Evolutionary conservation across 2,797 vertebrate genomes (phyloP).

Genomic region (Gymnoscopelus microlampas): DNA sequence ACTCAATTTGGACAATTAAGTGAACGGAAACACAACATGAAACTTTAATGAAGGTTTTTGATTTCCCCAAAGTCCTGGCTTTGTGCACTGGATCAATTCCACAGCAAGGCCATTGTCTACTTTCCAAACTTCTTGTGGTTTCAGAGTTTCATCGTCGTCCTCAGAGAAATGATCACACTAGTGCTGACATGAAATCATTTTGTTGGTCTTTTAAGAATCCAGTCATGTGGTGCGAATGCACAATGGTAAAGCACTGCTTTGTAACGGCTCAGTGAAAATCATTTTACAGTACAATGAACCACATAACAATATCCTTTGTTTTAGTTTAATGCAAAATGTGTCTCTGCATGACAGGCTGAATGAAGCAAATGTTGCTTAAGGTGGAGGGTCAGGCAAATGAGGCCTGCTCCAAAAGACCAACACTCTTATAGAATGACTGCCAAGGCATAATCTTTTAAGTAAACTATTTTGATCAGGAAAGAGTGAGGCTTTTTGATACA

Average conservation of each 20-base stretch:
- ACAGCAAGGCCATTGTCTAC: conserved; percentile 50
- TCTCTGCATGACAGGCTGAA: too few species aligned
- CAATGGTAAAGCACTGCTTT: not conserved
- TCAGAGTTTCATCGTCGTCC: conserved; percentile 38
- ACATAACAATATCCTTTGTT: too few species aligned
- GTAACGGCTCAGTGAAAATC: not conserved
- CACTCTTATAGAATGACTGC: too few species aligned
- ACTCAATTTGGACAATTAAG: conserved; percentile 58
- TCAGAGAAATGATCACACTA: conserved; percentile 36
- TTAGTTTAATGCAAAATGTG: too few species aligned
- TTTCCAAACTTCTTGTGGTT: conserved; percentile 35
- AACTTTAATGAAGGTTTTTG: conserved; percentile 78
- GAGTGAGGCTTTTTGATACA: too few species aligned
- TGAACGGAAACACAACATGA: conserved; percentile 74
- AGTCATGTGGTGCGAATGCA: too few species aligned
- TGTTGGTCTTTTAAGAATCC: conserved; percentile 1
- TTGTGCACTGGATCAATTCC: conserved; percentile 69
- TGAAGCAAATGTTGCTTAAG: too few species aligned
- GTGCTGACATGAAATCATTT: conserved; percentile 54
- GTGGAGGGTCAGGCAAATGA: too few species aligned
- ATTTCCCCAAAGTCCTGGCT: conserved; percentile 75
- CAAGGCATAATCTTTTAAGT: too few species aligned
- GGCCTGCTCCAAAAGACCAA: too few species aligned
- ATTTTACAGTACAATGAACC: too few species aligned
- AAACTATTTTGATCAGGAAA: too few species aligned